These are phyloP conservation scores for Lottia gigantea DNA, from an alignment of 2,888 invertebrate genomes.

Conservation along the genomic window DNA sequence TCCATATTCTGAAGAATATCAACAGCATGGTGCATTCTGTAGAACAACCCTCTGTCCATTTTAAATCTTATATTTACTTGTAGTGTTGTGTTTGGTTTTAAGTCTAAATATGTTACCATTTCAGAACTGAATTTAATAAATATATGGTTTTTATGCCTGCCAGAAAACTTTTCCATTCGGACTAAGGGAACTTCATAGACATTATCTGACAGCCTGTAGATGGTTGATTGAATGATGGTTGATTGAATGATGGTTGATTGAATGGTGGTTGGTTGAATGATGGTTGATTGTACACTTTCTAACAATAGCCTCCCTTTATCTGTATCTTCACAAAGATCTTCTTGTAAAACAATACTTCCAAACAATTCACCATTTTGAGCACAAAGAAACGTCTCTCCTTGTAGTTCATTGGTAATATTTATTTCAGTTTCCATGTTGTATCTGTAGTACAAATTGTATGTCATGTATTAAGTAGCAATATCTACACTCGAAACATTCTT, in stretches of 20 bases:
- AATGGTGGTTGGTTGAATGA: neutral
- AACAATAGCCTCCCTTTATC: slow-evolving; percentile 61
- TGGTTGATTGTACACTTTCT: slow-evolving; percentile 28
- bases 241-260: neutral
- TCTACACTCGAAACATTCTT: no score
- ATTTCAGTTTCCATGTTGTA: slow-evolving; percentile 58
- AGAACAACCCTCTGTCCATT: slow-evolving; percentile 61
- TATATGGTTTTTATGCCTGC: slow-evolving; percentile 57
- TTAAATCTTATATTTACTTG: slow-evolving; percentile 65
- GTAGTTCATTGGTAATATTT: slow-evolving; percentile 41
- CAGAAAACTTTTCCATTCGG: slow-evolving; percentile 55
- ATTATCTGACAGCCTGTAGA: slow-evolving; percentile 46
- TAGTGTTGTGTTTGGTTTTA: slow-evolving; percentile 37
- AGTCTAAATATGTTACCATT: slow-evolving; percentile 43
- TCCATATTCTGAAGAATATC: slow-evolving; percentile 52
- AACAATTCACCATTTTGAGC: slow-evolving; percentile 59
- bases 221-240: neutral
- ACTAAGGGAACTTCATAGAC: slow-evolving; percentile 61
- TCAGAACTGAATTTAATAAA: slow-evolving; percentile 51
- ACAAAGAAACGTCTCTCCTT: slow-evolving; percentile 43
- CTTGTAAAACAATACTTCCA: slow-evolving; percentile 55
- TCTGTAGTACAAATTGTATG: slow-evolving; percentile 52
- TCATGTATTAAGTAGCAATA: no score
- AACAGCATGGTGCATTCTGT: slow-evolving; percentile 61
- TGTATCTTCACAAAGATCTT: slow-evolving; percentile 61